Evolutionary conservation across 1,140 invertebrate species (phyloP), one percentile per base, ranked within the genome.

Genomic region (Drosophila sp.): DNA sequence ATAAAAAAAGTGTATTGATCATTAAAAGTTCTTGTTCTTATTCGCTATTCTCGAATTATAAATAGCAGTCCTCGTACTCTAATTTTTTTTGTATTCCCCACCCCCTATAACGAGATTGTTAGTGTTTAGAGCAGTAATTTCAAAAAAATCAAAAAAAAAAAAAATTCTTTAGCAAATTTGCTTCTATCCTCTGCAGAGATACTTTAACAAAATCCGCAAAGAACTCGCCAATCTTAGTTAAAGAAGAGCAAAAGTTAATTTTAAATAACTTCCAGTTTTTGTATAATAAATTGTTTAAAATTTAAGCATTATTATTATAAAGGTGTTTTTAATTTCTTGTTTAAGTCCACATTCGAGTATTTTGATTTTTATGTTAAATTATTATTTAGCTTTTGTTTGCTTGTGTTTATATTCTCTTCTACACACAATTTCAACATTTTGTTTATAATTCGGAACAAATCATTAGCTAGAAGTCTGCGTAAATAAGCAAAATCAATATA

Each of bases 81-180:
- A n/a, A n/a, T n/a, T 17, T 17, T 17, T 17, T 17, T 17, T 17
- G 17, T 17, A 17, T 17, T 17, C 17, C 17, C 17, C 17, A 17
- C 66, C 63, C 61, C 79, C 60, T 77, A 60, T 68, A 65, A 38
- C 57, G 79, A 87, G 83, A 85, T 85, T 85, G 79, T 85, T 85
- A 85, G 81, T 75, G 67, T 70, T 72, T 75, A 76, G 40, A 68
- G 38, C 38, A 30, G 44, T 27, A 50, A 10, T 50, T 50, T 10
- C 1, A 50, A 25, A 61, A 62, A 33, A 17, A 17, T 17, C 0
- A 17, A 17, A 65, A 30, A 50, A 70, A 55, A 32, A 57, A 67
- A 44, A 44, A 75, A 50, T 10, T 41, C 58, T 75, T 69, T 17
- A 54, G 30, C 50, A 76, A 60, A 63, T 75, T 47, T 74, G 55